phyloP scores from a whole-genome alignment of 2,888 invertebrate species.

The Tineola bisselliella region DNA sequence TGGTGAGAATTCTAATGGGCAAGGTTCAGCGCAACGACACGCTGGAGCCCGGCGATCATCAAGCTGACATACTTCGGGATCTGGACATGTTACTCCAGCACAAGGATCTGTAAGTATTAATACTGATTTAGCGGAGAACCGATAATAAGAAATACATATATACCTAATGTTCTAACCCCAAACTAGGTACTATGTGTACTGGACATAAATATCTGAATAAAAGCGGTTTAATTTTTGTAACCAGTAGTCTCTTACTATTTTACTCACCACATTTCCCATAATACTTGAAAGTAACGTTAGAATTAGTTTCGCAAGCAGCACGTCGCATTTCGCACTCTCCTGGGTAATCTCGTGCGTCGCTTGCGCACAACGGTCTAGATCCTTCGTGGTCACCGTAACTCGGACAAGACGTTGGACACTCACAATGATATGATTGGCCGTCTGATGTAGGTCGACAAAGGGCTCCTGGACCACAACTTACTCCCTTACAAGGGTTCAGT shows the following conservation, averaged over 20 bases:
- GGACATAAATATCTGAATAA: too few species aligned
- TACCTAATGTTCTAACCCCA: too few species aligned
- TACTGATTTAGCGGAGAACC: too few species aligned
- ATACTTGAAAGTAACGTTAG: conserved; percentile 83
- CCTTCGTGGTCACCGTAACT: conserved; percentile 85
- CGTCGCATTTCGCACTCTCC: conserved; percentile 86
- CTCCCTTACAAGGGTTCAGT: conserved; percentile 78
- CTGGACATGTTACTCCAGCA: conserved; percentile 78
- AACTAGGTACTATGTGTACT: too few species aligned
- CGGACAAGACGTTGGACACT: conserved; percentile 82
- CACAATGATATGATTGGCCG: conserved; percentile 78
- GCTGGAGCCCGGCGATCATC: conserved; percentile 80
- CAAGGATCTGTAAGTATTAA: conserved; percentile 77
- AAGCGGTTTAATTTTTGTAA: too few species aligned
- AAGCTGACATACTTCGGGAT: conserved; percentile 86
- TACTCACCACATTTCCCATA: conserved; percentile 87
- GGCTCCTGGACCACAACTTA: conserved; percentile 83
- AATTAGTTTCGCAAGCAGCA: conserved; percentile 78
- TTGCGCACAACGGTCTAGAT: conserved; percentile 82
- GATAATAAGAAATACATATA: too few species aligned
- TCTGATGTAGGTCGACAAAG: conserved; percentile 75
- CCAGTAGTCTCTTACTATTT: too few species aligned
- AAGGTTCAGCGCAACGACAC: conserved; percentile 83
- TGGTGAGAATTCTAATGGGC: conserved; percentile 81
- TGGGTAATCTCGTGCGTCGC: conserved; percentile 84